A percentile compares a stretch with the other conserved stretches of the same genome.
phyloP scores from a whole-genome alignment of 2,797 vertebrate genomes.

The Tokudaia tokunoshimensis region DNA sequence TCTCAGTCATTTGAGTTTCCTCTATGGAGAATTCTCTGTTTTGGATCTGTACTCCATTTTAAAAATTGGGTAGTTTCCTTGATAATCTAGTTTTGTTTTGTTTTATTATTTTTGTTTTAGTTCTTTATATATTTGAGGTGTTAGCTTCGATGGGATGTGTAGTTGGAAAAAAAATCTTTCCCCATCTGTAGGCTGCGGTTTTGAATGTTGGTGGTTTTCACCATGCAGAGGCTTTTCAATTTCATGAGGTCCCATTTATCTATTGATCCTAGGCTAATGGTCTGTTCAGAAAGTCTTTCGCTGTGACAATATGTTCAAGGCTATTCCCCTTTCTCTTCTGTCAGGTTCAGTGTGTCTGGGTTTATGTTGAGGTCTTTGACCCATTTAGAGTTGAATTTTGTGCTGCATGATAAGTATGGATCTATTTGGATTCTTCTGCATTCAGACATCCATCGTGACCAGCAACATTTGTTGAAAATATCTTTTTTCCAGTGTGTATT shows the following conservation, averaged over 20 bases:
- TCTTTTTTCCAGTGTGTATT: neutral
- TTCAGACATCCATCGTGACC: neutral
- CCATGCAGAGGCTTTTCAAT: neutral
- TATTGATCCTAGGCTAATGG: too few relatives aligned
- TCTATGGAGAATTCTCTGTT: neutral
- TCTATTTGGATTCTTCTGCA: neutral
- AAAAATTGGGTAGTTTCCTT: neutral
- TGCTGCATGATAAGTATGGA: too few relatives aligned
- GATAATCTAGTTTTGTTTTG: neutral
- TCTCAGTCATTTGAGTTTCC: neutral
- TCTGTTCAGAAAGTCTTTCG: too few relatives aligned
- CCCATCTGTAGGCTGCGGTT: neutral
- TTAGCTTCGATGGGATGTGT: neutral
- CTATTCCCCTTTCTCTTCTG: too few relatives aligned
- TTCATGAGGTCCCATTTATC: too few relatives aligned
- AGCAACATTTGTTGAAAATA: neutral
- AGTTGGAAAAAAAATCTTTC: neutral
- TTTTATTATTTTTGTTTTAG: neutral
- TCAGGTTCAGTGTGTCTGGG: neutral
- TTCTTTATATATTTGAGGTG: neutral
- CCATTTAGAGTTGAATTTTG: neutral
- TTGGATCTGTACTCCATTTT: neutral
- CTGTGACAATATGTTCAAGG: too few relatives aligned
- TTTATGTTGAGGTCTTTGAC: neutral
- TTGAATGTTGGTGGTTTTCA: neutral